A percentile compares a stretch with the other conserved stretches of the same genome.
These are phyloP conservation scores for Falco columbarius DNA, from an alignment of 2,797 vertebrate genomes.

Conservation along the genomic window DNA sequence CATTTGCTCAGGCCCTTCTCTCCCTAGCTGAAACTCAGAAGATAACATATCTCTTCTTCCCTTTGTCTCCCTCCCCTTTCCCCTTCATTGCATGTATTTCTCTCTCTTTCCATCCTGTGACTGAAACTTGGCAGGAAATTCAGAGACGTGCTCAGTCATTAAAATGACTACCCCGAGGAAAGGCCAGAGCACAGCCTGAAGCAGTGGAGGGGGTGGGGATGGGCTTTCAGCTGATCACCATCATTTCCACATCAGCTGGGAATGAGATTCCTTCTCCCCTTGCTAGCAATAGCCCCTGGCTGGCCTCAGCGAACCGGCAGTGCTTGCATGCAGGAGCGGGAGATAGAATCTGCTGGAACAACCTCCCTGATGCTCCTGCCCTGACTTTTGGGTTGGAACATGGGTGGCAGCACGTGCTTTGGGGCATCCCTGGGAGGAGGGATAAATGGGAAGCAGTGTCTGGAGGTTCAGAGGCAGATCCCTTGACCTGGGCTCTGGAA, in stretches of 20 bases:
- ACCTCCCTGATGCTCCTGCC: not conserved
- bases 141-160: not conserved
- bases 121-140: constrained; percentile 47
- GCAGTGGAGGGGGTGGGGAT: not conserved
- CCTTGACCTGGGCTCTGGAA: not conserved
- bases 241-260: not conserved
- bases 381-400: not conserved
- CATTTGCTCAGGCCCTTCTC: not conserved
- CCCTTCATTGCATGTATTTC: not conserved
- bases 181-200: not conserved
- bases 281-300: not conserved
- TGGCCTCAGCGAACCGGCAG: not conserved
- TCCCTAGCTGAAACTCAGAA: not conserved
- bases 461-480: not conserved
- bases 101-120: constrained; percentile 3
- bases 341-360: not conserved
- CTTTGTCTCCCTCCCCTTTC: not conserved
- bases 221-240: not conserved
- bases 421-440: not conserved
- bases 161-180: not conserved
- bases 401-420: not conserved
- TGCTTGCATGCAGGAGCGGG: rapidly evolving
- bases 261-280: not conserved
- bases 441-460: rapidly evolving
- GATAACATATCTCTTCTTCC: not conserved